Conservation (phyloP, 2,797 vertebrate species). For the Protonibea diacanthus region DNA sequence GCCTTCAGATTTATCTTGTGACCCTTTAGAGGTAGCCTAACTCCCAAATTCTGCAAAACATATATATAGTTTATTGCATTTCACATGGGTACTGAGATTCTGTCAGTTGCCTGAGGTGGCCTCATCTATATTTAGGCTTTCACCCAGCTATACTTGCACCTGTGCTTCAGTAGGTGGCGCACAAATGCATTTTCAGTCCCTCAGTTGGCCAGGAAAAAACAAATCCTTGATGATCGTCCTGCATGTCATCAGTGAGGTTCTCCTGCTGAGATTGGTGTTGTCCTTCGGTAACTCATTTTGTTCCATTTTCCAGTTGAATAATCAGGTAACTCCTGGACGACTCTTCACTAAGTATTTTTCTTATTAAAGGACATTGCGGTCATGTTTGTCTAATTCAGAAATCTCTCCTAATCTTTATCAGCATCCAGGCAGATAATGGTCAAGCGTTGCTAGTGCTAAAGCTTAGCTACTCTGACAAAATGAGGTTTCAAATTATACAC, state of each 20-base stretch:
- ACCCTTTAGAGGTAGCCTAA: neutral
- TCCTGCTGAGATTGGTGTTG: conserved; percentile 25
- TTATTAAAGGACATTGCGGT: conserved; percentile 47
- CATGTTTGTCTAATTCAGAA: conserved; percentile 50
- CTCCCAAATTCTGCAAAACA: neutral
- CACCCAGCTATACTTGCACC: conserved; percentile 3
- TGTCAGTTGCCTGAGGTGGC: conserved; percentile 9
- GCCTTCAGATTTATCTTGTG: neutral
- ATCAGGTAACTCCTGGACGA: conserved; percentile 28
- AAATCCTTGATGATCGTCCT: conserved; percentile 34
- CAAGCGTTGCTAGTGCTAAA: conserved; percentile 36
- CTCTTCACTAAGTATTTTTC: conserved; percentile 35
- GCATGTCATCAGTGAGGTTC: conserved; percentile 33
- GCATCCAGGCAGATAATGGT: conserved; percentile 55
- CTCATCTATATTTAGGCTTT: conserved; percentile 18
- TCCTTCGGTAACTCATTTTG: conserved; percentile 21
- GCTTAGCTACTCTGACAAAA: conserved; percentile 59
- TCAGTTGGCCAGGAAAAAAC: neutral
- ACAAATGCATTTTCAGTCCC: conserved; percentile 44
- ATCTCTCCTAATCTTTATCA: conserved; percentile 48
- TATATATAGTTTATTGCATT: neutral
- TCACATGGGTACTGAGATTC: neutral
- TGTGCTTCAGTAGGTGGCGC: conserved; percentile 80
- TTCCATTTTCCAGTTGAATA: conserved; percentile 37
- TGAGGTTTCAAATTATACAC: conserved; percentile 64